Conservation (phyloP, 2,113 vertebrate genomes). For the Nothoprocta pentlandii region DNA sequence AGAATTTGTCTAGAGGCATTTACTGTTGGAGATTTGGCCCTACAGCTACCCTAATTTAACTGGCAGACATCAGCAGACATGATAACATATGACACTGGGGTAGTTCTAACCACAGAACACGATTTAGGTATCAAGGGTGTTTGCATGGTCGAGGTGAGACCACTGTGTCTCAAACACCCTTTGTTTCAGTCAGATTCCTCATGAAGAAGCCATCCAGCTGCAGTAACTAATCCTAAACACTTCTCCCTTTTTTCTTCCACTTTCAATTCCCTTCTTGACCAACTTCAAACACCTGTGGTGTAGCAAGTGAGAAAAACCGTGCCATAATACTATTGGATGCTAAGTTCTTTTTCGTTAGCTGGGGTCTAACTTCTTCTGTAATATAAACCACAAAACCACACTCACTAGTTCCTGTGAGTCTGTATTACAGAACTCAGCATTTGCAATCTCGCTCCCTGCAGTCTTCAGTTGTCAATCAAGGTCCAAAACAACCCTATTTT, state of each 20-base stretch:
- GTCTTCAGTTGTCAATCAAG: not conserved
- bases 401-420: not conserved
- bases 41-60: not conserved
- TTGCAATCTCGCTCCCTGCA: not conserved
- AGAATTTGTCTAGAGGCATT: not conserved
- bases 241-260: not conserved
- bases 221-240: not conserved
- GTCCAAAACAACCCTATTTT: not conserved
- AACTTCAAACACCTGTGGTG: slow-evolving; percentile 14
- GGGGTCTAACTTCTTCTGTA: slow-evolving; percentile 12
- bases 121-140: not conserved
- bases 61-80: slow-evolving; percentile 7
- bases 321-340: not conserved
- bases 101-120: not conserved
- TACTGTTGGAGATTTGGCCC: not conserved
- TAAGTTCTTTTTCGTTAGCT: slow-evolving; percentile 12
- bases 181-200: not conserved
- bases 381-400: slow-evolving; percentile 13
- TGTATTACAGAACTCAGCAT: not conserved
- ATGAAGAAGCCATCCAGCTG: not conserved
- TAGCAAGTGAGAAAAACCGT: slow-evolving; percentile 41
- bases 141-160: slow-evolving; percentile 9
- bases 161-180: not conserved
- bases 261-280: not conserved
- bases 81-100: not conserved